Base-by-base conservation (phyloP, 1,140 invertebrate genomes). In the Trichogramma pretiosum region DNA sequence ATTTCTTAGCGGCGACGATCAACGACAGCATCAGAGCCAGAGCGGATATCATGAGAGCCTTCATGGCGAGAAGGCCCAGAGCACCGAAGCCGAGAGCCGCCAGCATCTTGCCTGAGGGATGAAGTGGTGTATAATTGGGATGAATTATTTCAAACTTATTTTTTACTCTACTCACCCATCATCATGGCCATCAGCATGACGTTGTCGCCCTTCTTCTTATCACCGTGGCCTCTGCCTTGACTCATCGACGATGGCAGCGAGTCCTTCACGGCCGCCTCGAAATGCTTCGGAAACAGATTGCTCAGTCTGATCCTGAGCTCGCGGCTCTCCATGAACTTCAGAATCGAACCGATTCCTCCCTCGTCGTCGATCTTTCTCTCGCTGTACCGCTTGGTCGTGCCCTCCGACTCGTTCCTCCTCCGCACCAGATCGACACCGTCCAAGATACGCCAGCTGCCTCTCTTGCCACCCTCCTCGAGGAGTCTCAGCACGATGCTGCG, bases 11-110 rank as follows among this genome's bases (percentile, higher is more conserved):
- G 7, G 83, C 84, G 2, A 85, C 73, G 28, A 86, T 77, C 5
- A 80, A 68, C 16, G 84, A 83, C 36, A 87, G 69, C 78, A 85
- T 78, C 18, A 87, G 61, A 2, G 85, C 85, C 38, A 85, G 57
- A 5, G 81, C 79, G 22, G 83, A 83, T 16, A 69, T 65, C 72
- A 76, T 74, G 8, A 79, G 58, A 3, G 76, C 77, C 56, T 87
- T 87, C 81, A 85, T 82, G 7, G 84, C 82, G 1, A 87, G 55
- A 5, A 84, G 71, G 49, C 80, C 83, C 8, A 85, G 61, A 3
- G 80, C 83, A 37, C 82, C 83, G 14, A 86, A 74, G 33, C 83
- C 82, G 46, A 84, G 71, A 0, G 83, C 81, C 0, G 81, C 82
- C 64, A 87, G 66, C 72, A 80, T 77, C 62, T 81, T 77, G 23